A percentile compares a stretch with the other conserved stretches of the same genome.
phyloP scores from a whole-genome alignment of 1,140 invertebrate genomes.

The Pantala flavescens region DNA sequence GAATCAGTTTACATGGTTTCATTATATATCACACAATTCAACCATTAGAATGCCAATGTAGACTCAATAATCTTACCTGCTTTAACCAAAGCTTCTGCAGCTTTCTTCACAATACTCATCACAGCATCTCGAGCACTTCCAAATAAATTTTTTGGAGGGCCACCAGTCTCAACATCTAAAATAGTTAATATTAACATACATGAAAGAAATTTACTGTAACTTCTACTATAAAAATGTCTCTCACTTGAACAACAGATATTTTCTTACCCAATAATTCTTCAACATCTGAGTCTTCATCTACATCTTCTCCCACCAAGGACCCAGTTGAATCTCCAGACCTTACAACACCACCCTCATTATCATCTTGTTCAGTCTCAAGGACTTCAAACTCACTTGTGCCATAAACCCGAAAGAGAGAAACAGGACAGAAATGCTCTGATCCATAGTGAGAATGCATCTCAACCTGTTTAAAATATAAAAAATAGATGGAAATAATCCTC shows the following conservation, averaged over 20 bases:
- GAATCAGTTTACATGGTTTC: not conserved
- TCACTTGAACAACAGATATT: not conserved
- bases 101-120: conserved; percentile 78
- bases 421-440: conserved; percentile 92
- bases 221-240: too few relatives aligned
- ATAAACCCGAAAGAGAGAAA: conserved; percentile 83
- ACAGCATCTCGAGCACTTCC: conserved; percentile 75
- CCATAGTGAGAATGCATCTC: conserved; percentile 90
- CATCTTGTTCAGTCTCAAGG: conserved; percentile 28
- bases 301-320: not conserved
- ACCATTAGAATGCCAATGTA: too few relatives aligned
- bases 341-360: conserved; percentile 15
- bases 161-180: conserved; percentile 35
- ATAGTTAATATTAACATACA: conserved; percentile 4
- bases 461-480: conserved; percentile 33
- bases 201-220: too few relatives aligned
- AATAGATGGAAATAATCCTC: not conserved
- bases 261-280: not conserved
- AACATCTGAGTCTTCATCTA: not conserved
- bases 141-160: conserved; percentile 54
- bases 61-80: conserved; percentile 37
- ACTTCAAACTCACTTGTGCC: conserved; percentile 87
- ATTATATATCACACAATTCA: too few relatives aligned
- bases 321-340: not conserved
- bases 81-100: conserved; percentile 66